Conservation (phyloP, 2,797 vertebrate genomes). For the Scolopax rusticola region DNA sequence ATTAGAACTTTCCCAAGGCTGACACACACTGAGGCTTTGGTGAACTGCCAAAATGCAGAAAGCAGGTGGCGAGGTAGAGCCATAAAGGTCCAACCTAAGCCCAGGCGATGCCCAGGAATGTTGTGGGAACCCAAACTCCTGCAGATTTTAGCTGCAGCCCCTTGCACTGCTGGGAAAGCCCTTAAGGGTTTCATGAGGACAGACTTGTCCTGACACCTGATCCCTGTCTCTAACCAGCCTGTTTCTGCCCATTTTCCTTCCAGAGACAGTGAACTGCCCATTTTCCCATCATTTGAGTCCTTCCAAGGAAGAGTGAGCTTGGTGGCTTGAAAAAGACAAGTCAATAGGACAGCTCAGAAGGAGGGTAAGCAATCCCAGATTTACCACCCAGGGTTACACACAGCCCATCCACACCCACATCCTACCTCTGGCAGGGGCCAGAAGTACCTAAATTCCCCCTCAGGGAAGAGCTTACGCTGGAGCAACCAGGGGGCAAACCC, state of each 20-base stretch:
- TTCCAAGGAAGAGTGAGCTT: background rate
- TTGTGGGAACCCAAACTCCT: background rate
- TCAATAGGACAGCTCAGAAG: background rate
- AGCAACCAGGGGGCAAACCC: background rate
- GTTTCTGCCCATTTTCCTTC: background rate
- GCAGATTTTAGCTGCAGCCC: background rate
- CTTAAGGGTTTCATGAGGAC: background rate
- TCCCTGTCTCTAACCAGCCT: background rate
- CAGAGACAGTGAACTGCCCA: background rate
- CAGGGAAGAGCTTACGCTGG: background rate
- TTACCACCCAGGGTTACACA: background rate
- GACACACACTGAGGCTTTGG: background rate
- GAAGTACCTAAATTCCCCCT: background rate
- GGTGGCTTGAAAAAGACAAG: background rate
- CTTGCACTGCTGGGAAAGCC: background rate
- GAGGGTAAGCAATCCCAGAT: background rate
- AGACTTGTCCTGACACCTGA: background rate
- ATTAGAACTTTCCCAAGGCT: background rate
- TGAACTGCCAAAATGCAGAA: background rate
- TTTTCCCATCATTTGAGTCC: background rate
- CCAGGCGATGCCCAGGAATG: background rate
- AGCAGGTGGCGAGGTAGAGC: background rate
- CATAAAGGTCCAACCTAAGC: background rate
- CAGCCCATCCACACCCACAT: accelerated
- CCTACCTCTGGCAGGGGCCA: background rate